Percentiles rank a stretch among this genome's conserved stretches.
Conservation (phyloP, 2,113 vertebrate genomes). For the Strigops habroptila region DNA sequence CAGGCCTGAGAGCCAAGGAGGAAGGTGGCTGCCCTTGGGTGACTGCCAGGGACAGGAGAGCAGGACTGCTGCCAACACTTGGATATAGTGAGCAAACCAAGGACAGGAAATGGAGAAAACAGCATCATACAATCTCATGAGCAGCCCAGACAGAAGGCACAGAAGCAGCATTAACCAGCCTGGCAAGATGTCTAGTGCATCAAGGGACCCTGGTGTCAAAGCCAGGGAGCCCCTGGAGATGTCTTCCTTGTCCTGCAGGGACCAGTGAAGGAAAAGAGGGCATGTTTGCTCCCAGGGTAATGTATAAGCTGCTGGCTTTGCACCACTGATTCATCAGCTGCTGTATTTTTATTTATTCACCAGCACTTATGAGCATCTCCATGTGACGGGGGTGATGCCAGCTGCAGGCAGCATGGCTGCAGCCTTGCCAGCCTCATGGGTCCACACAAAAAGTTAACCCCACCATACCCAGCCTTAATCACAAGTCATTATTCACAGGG, state of each 20-base stretch:
- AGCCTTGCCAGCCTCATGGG: not conserved
- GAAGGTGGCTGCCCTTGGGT: not conserved
- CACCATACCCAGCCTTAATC: not conserved
- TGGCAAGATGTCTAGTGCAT: not conserved
- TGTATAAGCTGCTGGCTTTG: not conserved
- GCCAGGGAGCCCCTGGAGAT: not conserved
- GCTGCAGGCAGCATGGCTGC: not conserved
- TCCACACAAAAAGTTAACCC: not conserved
- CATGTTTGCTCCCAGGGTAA: not conserved
- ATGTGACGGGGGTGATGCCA: fast-evolving
- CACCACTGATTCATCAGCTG: not conserved
- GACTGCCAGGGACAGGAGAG: fast-evolving
- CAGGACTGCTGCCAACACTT: not conserved
- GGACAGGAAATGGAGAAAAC: not conserved
- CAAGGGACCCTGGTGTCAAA: not conserved
- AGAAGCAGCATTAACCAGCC: not conserved
- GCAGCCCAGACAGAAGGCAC: not conserved
- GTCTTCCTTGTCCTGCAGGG: not conserved
- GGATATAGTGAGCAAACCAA: not conserved
- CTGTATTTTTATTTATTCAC: not conserved
- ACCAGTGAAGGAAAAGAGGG: not conserved
- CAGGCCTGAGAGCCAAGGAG: not conserved
- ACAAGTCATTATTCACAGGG: not conserved
- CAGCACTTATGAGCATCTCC: not conserved
- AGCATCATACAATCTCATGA: fast-evolving